Conservation (phyloP, 2,113 vertebrate genomes). For the Psittacula cyanocephala region DNA sequence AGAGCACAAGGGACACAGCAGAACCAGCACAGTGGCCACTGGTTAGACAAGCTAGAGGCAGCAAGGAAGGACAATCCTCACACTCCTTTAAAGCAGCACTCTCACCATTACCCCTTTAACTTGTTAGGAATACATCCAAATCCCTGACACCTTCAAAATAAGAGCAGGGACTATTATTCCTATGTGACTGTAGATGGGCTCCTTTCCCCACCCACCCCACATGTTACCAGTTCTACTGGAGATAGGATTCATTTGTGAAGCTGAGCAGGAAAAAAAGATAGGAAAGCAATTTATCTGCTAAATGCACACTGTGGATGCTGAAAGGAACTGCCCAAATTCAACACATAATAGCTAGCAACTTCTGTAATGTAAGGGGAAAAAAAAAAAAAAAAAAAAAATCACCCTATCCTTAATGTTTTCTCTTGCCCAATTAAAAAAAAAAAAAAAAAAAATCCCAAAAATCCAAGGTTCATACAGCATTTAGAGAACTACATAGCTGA, state of each 20-base stretch:
- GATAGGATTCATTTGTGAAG: neutral
- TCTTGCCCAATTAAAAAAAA: neutral
- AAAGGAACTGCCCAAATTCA: neutral
- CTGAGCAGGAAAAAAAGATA: neutral
- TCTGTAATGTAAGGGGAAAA: neutral
- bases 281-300: neutral
- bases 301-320: neutral
- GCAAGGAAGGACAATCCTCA: neutral
- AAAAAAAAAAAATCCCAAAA: neutral
- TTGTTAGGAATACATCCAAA: neutral
- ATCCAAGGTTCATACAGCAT: neutral
- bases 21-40: neutral
- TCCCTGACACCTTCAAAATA: neutral
- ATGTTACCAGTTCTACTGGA: neutral
- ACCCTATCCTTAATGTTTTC: neutral
- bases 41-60: neutral
- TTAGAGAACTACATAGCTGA: neutral
- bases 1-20: neutral
- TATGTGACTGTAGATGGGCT: accelerated
- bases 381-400: neutral
- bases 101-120: neutral
- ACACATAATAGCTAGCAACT: neutral
- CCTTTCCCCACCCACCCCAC: neutral
- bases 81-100: neutral
- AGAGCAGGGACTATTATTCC: neutral